Base-by-base conservation (phyloP, 2,797 vertebrate genomes). In the Crocodylus rhombifer region DNA sequence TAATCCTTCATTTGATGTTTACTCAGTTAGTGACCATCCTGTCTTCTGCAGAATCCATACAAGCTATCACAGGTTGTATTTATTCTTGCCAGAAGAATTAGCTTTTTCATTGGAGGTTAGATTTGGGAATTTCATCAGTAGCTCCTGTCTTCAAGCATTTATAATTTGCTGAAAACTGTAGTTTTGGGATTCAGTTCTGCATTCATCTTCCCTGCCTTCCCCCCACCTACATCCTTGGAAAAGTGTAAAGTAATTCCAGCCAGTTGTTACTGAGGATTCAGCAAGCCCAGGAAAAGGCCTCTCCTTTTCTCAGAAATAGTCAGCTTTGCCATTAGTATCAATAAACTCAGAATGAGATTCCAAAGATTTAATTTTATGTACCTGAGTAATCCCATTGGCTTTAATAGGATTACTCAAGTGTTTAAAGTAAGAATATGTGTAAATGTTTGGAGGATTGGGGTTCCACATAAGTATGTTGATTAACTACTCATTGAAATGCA, bases 351-450 rank as follows among this genome's bases (percentile, higher is more conserved):
- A 30, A n/a, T 0, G 51, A 30, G 87, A 85, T 75, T 89, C n/a
- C 85, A 65, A 1, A 5, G 82, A 75, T 82, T 80, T 89, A 69
- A 74, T 86, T 92, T 78, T 80, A 61, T 0, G 1, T 76, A 87
- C 10, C 0, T 60, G 16, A 84, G 78, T 89, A 91, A 93, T 88
- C 82, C 84, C 62, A 25, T 74, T 62, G 76, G 86, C 84, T 96
- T 93, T 87, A 91, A 79, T 82, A 89, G 87, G 89, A 91, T 95
- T 94, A 91, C 76, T 77, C 67, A 84, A 75, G 92, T 95, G 94
- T 93, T 97, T 89, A 91, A 94, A 94, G 91, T 94, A 93, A 94
- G 88, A 51, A 90, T 51, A 6, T 56, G 61, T 82, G 55, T 87
- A 91, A 94, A 95, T 74, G 91, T 89, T 87, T 80, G 69, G 1